phyloP scores from a whole-genome alignment of 2,797 vertebrate genomes.

The Danionella dracula region DNA sequence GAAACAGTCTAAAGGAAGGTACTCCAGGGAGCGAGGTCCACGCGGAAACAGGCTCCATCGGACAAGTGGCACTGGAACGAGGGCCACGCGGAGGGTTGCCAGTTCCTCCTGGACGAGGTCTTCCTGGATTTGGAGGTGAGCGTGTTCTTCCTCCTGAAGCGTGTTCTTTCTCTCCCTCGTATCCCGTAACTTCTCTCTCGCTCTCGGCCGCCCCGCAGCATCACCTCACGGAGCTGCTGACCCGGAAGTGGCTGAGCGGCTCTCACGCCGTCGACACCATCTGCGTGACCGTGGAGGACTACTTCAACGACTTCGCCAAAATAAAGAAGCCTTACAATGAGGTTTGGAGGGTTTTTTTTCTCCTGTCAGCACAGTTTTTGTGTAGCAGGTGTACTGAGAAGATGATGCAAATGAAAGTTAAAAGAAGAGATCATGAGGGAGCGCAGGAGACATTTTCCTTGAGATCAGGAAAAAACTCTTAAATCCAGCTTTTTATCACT shows the following conservation, averaged over 20 bases:
- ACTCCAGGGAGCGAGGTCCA: too few relatives aligned
- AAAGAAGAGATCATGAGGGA: too few relatives aligned
- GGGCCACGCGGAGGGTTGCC: conserved; percentile 88
- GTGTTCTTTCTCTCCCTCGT: too few relatives aligned
- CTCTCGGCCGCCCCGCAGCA: conserved; percentile 63
- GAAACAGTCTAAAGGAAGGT: too few relatives aligned
- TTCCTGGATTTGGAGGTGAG: conserved; percentile 93
- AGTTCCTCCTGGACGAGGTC: conserved; percentile 90
- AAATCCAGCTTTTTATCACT: too few relatives aligned
- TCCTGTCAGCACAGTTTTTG: too few relatives aligned
- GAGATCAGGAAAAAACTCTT: too few relatives aligned
- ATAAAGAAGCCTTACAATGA: conserved; percentile 94
- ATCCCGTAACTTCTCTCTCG: background rate
- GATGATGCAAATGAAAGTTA: too few relatives aligned
- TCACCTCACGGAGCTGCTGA: conserved; percentile 88
- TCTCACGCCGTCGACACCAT: conserved; percentile 93
- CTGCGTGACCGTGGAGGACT: conserved; percentile 95
- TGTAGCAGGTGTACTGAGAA: too few relatives aligned
- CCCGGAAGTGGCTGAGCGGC: conserved; percentile 88
- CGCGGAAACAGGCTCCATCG: too few relatives aligned
- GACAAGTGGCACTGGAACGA: conserved; percentile 76
- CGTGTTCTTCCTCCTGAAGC: background rate
- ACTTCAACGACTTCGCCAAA: conserved; percentile 95
- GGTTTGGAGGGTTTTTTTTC: conserved; percentile 61
- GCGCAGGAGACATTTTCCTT: too few relatives aligned